Conservation (phyloP, 2,113 vertebrate species). For the Abramis brama region DNA sequence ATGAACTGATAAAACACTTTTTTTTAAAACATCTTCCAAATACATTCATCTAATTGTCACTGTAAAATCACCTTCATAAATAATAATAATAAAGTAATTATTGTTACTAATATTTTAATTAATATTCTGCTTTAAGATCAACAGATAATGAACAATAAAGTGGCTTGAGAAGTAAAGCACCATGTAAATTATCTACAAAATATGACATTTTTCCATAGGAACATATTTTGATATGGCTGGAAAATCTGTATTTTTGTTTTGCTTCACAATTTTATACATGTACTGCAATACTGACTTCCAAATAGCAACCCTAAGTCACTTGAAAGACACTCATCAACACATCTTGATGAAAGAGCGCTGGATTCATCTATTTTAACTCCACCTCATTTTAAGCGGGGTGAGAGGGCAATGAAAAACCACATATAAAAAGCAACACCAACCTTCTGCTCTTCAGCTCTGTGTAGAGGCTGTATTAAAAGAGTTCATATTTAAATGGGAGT, state of each 20-base stretch:
- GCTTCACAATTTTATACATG: background rate
- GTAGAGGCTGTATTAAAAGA: background rate
- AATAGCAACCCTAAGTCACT: background rate
- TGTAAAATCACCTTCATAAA: background rate
- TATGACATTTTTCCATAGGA: too few relatives aligned
- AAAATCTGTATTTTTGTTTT: conserved; percentile 11
- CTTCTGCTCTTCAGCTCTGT: background rate
- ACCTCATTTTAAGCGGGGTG: conserved; percentile 39
- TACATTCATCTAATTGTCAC: background rate
- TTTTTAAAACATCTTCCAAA: background rate
- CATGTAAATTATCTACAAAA: background rate
- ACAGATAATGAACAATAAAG: too few relatives aligned
- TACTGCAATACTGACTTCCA: background rate
- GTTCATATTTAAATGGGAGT: conserved; percentile 49
- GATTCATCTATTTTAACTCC: conserved; percentile 41
- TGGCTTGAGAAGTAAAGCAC: too few relatives aligned
- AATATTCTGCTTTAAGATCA: too few relatives aligned
- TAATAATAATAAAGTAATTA: background rate
- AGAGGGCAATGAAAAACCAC: conserved; percentile 40
- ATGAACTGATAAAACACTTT: background rate
- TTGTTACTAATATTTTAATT: too few relatives aligned
- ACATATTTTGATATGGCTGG: background rate
- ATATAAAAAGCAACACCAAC: conserved; percentile 30
- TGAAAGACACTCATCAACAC: conserved; percentile 43
- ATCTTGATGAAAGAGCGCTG: conserved; percentile 41